Percentiles rank a stretch among this genome's conserved stretches.
Conservation (phyloP, 2,888 invertebrate genomes). For the Oscheius sp. region DNA sequence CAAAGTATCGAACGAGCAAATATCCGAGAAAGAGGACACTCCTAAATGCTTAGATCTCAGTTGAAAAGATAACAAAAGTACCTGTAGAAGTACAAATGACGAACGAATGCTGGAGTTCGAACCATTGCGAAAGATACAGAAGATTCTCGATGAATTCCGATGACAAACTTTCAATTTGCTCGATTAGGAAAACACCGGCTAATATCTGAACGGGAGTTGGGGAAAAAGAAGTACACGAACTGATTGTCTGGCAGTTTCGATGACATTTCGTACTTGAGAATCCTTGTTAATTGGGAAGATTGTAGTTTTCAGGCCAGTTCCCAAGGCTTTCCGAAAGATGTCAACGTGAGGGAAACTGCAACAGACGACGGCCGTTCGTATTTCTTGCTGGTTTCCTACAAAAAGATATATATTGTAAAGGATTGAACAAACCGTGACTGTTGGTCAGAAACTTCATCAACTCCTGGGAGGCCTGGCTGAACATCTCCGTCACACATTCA, state of each 20-base stretch:
- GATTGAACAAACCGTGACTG: too few relatives aligned
- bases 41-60: constrained; percentile 11
- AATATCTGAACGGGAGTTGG: not conserved
- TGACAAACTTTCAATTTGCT: constrained; percentile 29
- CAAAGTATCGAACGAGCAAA: constrained; percentile 31
- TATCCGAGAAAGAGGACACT: constrained; percentile 21
- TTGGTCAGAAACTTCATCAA: not conserved
- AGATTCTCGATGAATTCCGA: constrained; percentile 29
- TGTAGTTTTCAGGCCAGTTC: not conserved
- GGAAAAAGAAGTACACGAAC: not conserved
- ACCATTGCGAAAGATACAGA: constrained; percentile 17
- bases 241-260: not conserved
- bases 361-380: constrained; percentile 7
- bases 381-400: not conserved
- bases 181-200: constrained; percentile 21
- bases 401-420: not conserved
- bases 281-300: constrained; percentile 13
- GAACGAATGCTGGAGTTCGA: constrained; percentile 4
- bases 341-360: constrained; percentile 20
- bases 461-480: not conserved
- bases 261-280: not conserved
- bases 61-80: not conserved
- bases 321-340: constrained; percentile 4
- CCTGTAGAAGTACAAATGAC: constrained; percentile 35
- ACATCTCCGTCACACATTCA: constrained; percentile 1